Conservation (phyloP, 2,113 vertebrate genomes). For the Anguilla rostrata region DNA sequence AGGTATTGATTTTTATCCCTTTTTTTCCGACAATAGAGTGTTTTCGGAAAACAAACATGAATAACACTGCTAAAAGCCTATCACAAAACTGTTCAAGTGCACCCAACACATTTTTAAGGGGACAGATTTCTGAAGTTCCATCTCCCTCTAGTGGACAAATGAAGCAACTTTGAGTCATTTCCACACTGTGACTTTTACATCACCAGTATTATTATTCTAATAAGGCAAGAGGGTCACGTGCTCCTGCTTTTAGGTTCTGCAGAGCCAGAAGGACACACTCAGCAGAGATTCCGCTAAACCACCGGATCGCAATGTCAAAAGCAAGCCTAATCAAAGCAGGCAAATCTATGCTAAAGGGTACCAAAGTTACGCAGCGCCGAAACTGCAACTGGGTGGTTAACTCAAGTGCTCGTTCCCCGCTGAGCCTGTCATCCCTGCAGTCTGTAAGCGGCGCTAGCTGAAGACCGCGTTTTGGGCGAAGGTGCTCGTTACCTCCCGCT, state of each 20-base stretch:
- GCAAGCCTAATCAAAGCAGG: not conserved
- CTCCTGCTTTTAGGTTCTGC: not conserved
- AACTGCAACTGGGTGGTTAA: not conserved
- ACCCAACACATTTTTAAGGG: not conserved
- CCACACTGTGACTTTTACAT: not conserved
- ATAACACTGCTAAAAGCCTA: too few relatives aligned
- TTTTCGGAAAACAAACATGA: not conserved
- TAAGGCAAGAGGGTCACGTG: not conserved
- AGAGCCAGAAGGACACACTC: not conserved
- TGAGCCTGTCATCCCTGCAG: not conserved
- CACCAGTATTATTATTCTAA: not conserved
- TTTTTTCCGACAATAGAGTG: not conserved
- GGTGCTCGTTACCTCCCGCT: slow-evolving; percentile 73
- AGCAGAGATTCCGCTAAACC: not conserved
- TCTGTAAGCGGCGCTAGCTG: not conserved
- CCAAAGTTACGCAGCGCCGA: too few relatives aligned
- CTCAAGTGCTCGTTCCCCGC: not conserved
- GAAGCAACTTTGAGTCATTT: slow-evolving; percentile 12
- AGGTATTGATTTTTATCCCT: too few relatives aligned
- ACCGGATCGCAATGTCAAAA: not conserved
- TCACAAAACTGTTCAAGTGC: not conserved
- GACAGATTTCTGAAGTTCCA: slow-evolving; percentile 1
- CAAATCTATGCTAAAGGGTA: too few relatives aligned
- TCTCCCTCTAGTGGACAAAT: slow-evolving; percentile 42
- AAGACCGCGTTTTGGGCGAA: not conserved